Base-by-base conservation (phyloP, 1,140 invertebrate species). In the Pseudomyrmex cubaensis region DNA sequence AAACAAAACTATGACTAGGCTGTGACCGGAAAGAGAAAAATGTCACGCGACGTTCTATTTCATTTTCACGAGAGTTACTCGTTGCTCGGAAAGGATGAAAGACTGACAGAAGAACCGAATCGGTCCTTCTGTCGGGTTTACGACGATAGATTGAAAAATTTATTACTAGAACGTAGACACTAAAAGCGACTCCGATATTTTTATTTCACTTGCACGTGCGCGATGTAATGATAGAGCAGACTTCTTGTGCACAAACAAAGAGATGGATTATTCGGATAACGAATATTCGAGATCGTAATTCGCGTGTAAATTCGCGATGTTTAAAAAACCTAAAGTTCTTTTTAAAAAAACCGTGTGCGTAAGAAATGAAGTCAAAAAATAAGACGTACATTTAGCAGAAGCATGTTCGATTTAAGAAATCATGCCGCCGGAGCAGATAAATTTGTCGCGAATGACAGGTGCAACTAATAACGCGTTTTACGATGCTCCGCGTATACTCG, bases 361-460 rank as follows among this genome's bases (percentile, higher is more conserved):
- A 35, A 35, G 35, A 22, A n/a, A 54, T 17, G 13, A 1, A 15
- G 13, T 46, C 8, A 8, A n/a, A 7, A 12, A 46, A 25, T 52
- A 66, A 13, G 35, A 35, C 0, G 7, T 35, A 35, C 35, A 56
- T 25, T 22, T 5, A 13, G 50, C 25, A 7, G 48, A 54, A 12
- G 35, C 25, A 48, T 13, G 54, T 15, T 5, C 35, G 35, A 25
- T 48, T 20, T 50, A 12, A 69, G n/a, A 8, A 67, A 46, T 85
- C 10, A 20, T 10, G 12, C 25, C 15, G 56, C 2, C 48, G 75
- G 52, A 63, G 5, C 17, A 59, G 46, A 25, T 48, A 67, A 87
- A 84, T 87, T 84, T 80, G 69, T 84, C 59, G 54, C 52, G 59
- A 20, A 63, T 46, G 70, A 44, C 72, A 10, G 44, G 7, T 10